Conservation (phyloP, 2,113 vertebrate species). For the Vimba vimba region DNA sequence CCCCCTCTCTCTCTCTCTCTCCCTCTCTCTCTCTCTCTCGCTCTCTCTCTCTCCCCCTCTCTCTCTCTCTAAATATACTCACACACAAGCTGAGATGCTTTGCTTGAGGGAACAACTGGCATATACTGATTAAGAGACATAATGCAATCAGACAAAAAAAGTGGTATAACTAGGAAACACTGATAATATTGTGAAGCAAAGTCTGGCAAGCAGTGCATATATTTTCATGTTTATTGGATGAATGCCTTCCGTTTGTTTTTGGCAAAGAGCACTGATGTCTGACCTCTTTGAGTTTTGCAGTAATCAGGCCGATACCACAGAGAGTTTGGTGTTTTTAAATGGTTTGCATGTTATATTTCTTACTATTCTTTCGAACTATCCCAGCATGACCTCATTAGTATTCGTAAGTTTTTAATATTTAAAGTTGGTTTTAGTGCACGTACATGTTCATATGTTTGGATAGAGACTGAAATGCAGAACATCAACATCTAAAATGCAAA, state of each 20-base stretch:
- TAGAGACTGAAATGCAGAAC: neutral
- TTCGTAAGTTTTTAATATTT: neutral
- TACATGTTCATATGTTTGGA: neutral
- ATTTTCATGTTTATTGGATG: constrained; percentile 8
- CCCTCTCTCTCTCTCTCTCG: too few species aligned
- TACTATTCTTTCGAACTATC: neutral
- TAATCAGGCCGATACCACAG: neutral
- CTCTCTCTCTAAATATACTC: neutral
- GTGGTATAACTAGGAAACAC: neutral
- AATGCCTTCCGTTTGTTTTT: constrained; percentile 21
- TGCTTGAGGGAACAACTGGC: constrained; percentile 13
- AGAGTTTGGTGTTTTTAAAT: neutral
- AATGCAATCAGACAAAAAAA: constrained; percentile 21
- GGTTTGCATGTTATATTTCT: neutral
- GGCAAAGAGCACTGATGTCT: neutral
- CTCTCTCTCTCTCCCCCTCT: too few species aligned
- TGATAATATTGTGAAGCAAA: neutral
- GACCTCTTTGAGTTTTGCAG: neutral
- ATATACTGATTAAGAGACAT: constrained; percentile 26
- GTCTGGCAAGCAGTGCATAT: neutral
- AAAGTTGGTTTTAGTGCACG: neutral
- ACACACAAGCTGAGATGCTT: neutral
- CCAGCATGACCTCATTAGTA: neutral
- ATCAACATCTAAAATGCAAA: neutral
- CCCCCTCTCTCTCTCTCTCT: too few species aligned